phyloP scores from a whole-genome alignment of 2,797 vertebrate species.

The Peromyscus melanophrys region DNA sequence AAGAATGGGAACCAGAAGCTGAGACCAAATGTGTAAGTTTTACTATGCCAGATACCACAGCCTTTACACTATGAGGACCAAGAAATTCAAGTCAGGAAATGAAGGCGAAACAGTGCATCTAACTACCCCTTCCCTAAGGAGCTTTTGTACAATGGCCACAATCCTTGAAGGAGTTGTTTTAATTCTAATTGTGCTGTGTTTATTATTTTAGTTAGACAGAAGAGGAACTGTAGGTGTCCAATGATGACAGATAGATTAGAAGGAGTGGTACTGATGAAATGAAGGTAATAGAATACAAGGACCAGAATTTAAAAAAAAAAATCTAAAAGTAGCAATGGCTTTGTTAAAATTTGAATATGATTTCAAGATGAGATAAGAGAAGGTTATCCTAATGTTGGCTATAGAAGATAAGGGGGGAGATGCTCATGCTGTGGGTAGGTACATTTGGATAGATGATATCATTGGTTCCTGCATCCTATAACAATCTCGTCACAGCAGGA shows the following conservation, averaged over 20 bases:
- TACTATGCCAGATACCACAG: not conserved
- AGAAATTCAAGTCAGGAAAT: not conserved
- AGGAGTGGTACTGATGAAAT: not conserved
- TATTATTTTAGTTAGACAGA: too few species aligned
- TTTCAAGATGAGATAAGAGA: not conserved
- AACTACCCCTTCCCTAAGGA: not conserved
- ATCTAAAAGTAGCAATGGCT: not conserved
- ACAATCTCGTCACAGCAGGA: not conserved
- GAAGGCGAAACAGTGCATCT: not conserved
- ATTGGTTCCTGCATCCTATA: not conserved
- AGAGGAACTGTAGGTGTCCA: too few species aligned
- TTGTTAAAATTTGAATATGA: not conserved
- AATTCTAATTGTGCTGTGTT: not conserved
- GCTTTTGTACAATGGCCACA: not conserved
- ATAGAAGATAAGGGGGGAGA: not conserved
- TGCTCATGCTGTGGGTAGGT: not conserved
- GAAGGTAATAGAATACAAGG: not conserved
- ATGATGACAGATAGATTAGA: not conserved
- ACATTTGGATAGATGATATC: not conserved
- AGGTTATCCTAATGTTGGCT: not conserved
- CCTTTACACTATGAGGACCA: too few species aligned
- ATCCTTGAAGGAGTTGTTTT: not conserved
- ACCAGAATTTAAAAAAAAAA: not conserved
- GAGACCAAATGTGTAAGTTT: not conserved
- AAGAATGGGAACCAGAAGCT: not conserved